Evolutionary conservation across 1,140 invertebrate genomes (phyloP).

Genomic region (Pogonus chalceus): DNA sequence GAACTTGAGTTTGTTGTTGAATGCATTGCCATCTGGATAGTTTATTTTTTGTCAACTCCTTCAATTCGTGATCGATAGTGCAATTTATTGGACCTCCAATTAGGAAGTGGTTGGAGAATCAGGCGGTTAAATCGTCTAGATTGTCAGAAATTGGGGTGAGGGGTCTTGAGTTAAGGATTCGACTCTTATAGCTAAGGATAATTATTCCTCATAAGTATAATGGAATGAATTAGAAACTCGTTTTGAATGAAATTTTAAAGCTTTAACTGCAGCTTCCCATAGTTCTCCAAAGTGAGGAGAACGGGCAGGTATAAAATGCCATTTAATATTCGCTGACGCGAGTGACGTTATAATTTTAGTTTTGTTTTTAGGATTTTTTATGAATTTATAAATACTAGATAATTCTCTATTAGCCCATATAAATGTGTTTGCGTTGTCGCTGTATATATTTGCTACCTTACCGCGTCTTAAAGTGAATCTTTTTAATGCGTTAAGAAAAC

Average conservation of each 20-base stretch:
- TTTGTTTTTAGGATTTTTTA: too few species aligned
- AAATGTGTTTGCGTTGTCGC: conserved; percentile 18
- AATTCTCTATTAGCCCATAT: conserved; percentile 16
- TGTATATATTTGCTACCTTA: conserved; percentile 21
- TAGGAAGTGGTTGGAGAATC: neutral
- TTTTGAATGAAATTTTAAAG: conserved; percentile 8
- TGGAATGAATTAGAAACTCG: neutral
- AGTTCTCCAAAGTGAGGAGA: conserved; percentile 12
- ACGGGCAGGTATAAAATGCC: conserved; percentile 10
- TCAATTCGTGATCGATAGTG: too few species aligned
- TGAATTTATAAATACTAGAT: too few species aligned
- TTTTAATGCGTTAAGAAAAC: conserved; percentile 25
- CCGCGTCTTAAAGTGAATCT: conserved; percentile 29
- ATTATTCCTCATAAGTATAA: conserved; percentile 15
- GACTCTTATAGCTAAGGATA: too few species aligned
- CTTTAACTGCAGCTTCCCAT: conserved; percentile 9
- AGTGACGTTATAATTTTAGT: too few species aligned
- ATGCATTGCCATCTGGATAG: too few species aligned
- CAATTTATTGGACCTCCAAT: neutral
- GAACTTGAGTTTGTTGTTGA: too few species aligned
- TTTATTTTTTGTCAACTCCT: too few species aligned
- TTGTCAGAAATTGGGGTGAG: too few species aligned
- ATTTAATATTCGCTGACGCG: too few species aligned
- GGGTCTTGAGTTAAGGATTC: too few species aligned
- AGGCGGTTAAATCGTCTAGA: too few species aligned